Evolutionary conservation across 92 coral and sea anemone genomes (phyloP), one percentile per base, ranked within the genome.

Genomic region (Scolanthus callimorphus): DNA sequence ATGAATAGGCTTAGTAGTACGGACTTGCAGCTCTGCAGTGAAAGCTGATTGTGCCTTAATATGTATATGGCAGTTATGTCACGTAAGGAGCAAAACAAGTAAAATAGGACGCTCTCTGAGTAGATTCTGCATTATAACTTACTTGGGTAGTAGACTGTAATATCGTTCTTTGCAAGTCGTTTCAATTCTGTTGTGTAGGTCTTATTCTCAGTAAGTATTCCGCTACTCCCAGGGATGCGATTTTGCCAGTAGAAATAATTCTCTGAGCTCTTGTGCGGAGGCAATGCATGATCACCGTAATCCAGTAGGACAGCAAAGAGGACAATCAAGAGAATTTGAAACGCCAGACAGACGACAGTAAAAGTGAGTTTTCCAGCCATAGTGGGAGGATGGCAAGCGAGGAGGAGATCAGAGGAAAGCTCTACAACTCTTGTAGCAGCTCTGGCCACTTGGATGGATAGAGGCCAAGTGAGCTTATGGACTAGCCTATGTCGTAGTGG

Each of bases 251-350:
- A 46, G 52, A 46, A 46, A 46, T 4, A 20, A 46, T 46, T 46
- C 11, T 20, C 52, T 21, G 52, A 46, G 23, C 52, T 46, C 52
- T 46, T 46, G 23, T 78, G 85, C 25, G 77, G 78, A 0, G 90
- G 77, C 13, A 46, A 45, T 12, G 96, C 90, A 46, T 87, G 90
- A n/a, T 87, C 64, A 0, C 82, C 85, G 20, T 91, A 91, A 22
- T 84, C 91, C 13, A 74, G 81, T 17, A 91, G 59, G 15, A 70
- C 64, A 1, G 92, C 79, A 49, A 76, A 91, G 39, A 88, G 51
- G 4, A 91, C 44, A 20, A 91, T 70, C n/a, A 88, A 60, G 21
- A 67, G 54, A 29, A 77, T 51, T 62, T 91, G 97, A 60, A 83
- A 71, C 29, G 76, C 26, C 11, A 73, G 55, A 8, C 76, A 73